Evolutionary conservation across 2,797 vertebrate genomes (phyloP).

Genomic region (Acrocephalus scirpaceus): DNA sequence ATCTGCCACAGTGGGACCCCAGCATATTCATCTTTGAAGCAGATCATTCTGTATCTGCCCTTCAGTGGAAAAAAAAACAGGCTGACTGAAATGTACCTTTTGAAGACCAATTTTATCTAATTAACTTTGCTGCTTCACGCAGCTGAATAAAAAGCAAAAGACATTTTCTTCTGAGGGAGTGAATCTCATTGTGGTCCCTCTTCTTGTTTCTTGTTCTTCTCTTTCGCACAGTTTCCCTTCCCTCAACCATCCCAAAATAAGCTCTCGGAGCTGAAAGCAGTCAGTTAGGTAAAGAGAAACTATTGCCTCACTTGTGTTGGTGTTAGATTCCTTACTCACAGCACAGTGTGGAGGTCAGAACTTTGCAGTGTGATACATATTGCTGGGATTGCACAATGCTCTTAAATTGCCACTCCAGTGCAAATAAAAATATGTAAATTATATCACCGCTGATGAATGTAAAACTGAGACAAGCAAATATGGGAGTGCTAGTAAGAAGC

Average conservation of each 20-base stretch:
- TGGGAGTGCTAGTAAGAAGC: slow-evolving; percentile 5
- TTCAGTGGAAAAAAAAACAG: background rate
- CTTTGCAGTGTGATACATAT: background rate
- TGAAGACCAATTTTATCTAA: background rate
- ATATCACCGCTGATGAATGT: slow-evolving; percentile 36
- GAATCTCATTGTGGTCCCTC: background rate
- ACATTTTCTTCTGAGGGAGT: slow-evolving; percentile 4
- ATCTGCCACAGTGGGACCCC: background rate
- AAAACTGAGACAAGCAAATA: slow-evolving; percentile 39
- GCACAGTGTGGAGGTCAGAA: slow-evolving; percentile 9
- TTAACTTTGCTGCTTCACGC: background rate
- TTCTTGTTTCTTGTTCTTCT: background rate
- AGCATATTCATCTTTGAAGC: background rate
- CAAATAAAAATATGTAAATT: slow-evolving; percentile 61
- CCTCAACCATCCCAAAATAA: background rate
- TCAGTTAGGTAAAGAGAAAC: slow-evolving; percentile 1
- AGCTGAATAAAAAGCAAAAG: background rate
- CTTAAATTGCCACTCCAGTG: slow-evolving; percentile 16
- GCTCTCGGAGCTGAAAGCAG: background rate
- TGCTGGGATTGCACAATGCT: slow-evolving; percentile 13
- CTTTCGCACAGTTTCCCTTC: background rate
- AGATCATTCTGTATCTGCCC: background rate
- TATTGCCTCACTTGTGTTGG: background rate
- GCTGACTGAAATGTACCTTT: background rate
- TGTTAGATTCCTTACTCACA: background rate